Conservation (phyloP, 2,797 vertebrate genomes). For the Alca torda region DNA sequence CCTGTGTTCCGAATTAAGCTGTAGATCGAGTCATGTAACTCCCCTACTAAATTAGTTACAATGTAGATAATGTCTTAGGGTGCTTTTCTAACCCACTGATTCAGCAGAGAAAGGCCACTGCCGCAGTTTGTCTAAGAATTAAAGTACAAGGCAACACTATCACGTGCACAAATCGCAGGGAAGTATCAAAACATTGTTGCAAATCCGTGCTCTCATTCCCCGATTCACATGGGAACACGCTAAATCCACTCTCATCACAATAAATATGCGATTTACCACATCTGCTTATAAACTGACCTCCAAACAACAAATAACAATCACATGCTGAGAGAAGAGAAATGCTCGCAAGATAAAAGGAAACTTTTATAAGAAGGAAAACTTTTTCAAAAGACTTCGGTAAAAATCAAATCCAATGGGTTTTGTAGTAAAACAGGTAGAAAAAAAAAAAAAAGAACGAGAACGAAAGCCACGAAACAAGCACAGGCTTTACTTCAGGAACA, state of each 20-base stretch:
- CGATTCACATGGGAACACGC: fast-evolving
- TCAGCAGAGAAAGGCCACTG: not conserved
- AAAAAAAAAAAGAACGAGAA: fast-evolving
- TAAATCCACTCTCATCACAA: fast-evolving
- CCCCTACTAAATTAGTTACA: too few relatives aligned
- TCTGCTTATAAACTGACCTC: fast-evolving
- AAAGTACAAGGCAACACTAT: fast-evolving
- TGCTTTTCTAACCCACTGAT: too few relatives aligned
- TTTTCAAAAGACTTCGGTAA: fast-evolving
- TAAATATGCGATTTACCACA: fast-evolving
- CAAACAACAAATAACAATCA: fast-evolving
- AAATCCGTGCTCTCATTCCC: fast-evolving
- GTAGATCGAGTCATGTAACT: fast-evolving
- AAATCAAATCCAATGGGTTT: not conserved
- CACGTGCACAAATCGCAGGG: fast-evolving
- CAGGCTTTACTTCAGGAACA: fast-evolving
- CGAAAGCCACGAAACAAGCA: fast-evolving
- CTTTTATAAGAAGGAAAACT: fast-evolving
- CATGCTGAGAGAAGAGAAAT: fast-evolving
- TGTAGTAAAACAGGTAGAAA: fast-evolving
- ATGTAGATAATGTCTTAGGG: fast-evolving
- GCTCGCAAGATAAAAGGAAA: fast-evolving
- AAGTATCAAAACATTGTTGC: fast-evolving
- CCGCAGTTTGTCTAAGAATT: not conserved
- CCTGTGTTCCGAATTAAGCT: too few relatives aligned